Base-by-base conservation (phyloP, 2,113 vertebrate species). In the Austrofundulus limnaeus region DNA sequence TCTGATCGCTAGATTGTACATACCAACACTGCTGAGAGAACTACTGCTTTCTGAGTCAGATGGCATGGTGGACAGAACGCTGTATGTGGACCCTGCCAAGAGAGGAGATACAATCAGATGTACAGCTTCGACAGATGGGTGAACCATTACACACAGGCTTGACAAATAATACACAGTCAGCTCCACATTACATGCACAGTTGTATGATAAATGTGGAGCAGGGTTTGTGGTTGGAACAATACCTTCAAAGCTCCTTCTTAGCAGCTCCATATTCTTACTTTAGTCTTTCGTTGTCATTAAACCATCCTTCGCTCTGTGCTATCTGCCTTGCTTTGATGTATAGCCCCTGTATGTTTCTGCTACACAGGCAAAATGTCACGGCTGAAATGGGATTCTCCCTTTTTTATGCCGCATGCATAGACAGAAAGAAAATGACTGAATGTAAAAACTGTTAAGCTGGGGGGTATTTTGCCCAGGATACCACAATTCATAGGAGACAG, bases 41-140 rank as follows among this genome's bases (percentile, higher is more conserved):
- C 96, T 96, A 91, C 97, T 99, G 93, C 97, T 99, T 90, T 98
- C 97, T 0, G 97, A 99, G 91, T 99, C 97, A 2, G 97, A 99
- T 24, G 97, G 97, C 97, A 99, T 99, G 77, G 96, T 98, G 82
- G 97, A 98, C 88, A 99, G 90, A 60, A 99, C 95, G 16, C 97
- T 99, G 92, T 98, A 98, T 0, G 96, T 98, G 59, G 97, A 99
- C 25, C 97, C 97, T 99, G 88, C 17, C 56, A 45, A 51, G 50
- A 78, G 21, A 86, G 72, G 52, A 25, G 21, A 68, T 11, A n/a
- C 37, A 49, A 41, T 80, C 31, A 70, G 66, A 75, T 16, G 41
- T n/a, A 23, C 58, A 68, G 61, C 52, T 14, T 17, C 2, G 39
- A 72, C 17, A 55, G 37, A 70, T 25, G 39, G 45, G 59, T 51